Conservation (phyloP, 2,113 vertebrate genomes). For the Dipodomys ordii region DNA sequence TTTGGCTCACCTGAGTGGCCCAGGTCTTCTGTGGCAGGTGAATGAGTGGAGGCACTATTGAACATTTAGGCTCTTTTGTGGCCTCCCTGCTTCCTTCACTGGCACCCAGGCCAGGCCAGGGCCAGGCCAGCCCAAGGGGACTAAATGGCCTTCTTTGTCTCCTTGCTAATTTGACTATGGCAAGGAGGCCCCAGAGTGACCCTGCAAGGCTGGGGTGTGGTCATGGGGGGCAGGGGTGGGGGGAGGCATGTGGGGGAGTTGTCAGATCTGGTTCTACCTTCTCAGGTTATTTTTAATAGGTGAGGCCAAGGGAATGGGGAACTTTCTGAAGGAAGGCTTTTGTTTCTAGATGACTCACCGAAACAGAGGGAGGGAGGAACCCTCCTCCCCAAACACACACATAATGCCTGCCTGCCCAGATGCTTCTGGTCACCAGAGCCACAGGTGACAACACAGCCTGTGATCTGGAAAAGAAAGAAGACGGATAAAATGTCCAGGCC, state of each 20-base stretch:
- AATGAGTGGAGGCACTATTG: neutral
- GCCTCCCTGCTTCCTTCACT: neutral
- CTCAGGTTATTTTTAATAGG: neutral
- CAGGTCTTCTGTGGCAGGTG: neutral
- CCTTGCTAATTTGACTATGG: neutral
- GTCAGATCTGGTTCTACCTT: neutral
- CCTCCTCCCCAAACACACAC: neutral
- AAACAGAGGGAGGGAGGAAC: neutral
- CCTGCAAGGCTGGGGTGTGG: neutral
- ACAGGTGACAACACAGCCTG: neutral
- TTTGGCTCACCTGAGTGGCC: neutral
- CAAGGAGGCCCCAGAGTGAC: neutral
- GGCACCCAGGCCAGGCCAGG: neutral
- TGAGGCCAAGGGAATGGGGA: neutral
- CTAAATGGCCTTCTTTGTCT: constrained; percentile 55
- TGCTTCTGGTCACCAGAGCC: too few species aligned
- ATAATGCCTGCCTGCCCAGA: too few species aligned
- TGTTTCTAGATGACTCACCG: constrained; percentile 14
- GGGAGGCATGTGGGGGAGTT: neutral
- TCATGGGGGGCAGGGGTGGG: rapidly evolving
- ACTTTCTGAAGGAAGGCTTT: constrained; percentile 54
- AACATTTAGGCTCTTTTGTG: neutral
- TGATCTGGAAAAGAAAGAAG: neutral
- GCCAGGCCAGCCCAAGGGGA: neutral
- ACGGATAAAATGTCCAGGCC: neutral